phyloP scores from a whole-genome alignment of 2,113 vertebrate species.

The Turnix velox region DNA sequence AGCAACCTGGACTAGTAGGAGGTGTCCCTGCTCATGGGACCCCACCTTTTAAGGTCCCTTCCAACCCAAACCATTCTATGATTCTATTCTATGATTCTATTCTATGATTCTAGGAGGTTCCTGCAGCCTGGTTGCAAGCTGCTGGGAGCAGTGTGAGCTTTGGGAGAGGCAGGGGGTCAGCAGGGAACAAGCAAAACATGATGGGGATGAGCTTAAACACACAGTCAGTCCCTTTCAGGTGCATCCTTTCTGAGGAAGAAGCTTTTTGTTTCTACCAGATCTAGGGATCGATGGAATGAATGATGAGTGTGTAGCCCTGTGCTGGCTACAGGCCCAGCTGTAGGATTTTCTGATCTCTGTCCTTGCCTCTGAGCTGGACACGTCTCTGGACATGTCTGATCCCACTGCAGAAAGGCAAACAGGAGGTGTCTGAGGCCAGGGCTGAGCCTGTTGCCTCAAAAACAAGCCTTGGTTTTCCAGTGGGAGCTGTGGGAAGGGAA shows the following conservation, averaged over 20 bases:
- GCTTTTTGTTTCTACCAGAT: neutral
- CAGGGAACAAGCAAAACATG: neutral
- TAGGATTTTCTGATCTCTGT: neutral
- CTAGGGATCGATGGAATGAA: neutral
- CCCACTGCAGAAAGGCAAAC: neutral
- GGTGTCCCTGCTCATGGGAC: too few relatives aligned
- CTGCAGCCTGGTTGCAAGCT: neutral
- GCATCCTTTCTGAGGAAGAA: neutral
- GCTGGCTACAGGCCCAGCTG: neutral
- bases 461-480: neutral
- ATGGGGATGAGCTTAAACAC: neutral
- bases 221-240: neutral
- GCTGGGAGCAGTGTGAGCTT: rapidly evolving
- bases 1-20: too few relatives aligned
- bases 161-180: neutral
- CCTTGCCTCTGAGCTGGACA: neutral
- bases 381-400: neutral
- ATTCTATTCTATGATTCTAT: too few relatives aligned
- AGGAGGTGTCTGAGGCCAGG: neutral
- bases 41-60: too few relatives aligned
- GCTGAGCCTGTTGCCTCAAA: neutral
- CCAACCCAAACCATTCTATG: too few relatives aligned
- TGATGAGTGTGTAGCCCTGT: neutral
- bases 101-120: too few relatives aligned
- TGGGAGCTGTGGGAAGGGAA: neutral